These are phyloP conservation scores for Salvelinus alpinus DNA, from an alignment of 2,113 vertebrate species.

Conservation along the genomic window DNA sequence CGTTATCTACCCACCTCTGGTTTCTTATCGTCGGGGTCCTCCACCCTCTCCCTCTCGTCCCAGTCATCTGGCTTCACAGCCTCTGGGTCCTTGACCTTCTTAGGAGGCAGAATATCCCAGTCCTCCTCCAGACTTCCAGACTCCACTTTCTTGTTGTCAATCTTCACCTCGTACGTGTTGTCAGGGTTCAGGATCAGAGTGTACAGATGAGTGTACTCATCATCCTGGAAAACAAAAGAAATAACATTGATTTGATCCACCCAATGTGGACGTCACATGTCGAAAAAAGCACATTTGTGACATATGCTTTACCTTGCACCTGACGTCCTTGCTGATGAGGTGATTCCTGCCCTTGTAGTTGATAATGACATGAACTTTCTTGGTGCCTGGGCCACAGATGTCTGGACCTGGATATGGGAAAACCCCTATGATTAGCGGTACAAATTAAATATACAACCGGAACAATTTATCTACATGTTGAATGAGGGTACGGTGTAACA, in stretches of 20 bases:
- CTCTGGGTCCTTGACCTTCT: slow-evolving; percentile 74
- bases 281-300: too few species aligned
- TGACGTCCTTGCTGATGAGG: slow-evolving; percentile 83
- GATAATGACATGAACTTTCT: slow-evolving; percentile 89
- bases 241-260: not conserved
- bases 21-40: slow-evolving; percentile 68
- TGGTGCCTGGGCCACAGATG: slow-evolving; percentile 89
- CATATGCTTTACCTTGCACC: slow-evolving; percentile 79
- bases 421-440: not conserved
- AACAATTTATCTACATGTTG: too few species aligned
- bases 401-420: slow-evolving; percentile 78
- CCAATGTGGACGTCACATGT: too few species aligned
- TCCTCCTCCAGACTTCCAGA: slow-evolving; percentile 81
- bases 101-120: slow-evolving; percentile 80
- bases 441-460: too few species aligned
- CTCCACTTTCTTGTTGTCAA: slow-evolving; percentile 78
- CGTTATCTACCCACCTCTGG: slow-evolving; percentile 67
- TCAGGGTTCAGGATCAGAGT: slow-evolving; percentile 83
- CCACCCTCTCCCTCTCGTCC: slow-evolving; percentile 73
- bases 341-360: slow-evolving; percentile 87
- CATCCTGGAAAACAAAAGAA: slow-evolving; percentile 64
- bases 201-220: slow-evolving; percentile 83
- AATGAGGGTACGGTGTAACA: too few species aligned
- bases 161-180: slow-evolving; percentile 81
- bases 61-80: slow-evolving; percentile 74